phyloP scores from a whole-genome alignment of 2,797 vertebrate genomes.

The Mionectes olivaceus region DNA sequence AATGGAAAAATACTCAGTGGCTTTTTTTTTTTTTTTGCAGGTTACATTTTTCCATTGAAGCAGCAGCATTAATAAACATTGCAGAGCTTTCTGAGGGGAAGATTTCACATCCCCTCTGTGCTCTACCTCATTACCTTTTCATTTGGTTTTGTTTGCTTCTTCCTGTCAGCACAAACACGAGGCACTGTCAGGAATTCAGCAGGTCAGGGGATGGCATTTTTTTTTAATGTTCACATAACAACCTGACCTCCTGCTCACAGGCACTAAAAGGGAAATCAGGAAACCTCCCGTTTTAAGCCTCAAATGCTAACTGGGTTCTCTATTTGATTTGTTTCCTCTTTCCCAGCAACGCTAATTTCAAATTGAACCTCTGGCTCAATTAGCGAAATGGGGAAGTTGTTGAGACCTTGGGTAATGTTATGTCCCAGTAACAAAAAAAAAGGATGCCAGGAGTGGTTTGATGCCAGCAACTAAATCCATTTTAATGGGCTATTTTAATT shows the following conservation, averaged over 20 bases:
- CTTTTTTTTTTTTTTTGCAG: neutral
- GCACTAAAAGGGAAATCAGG: slow-evolving; percentile 14
- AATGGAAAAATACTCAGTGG: neutral
- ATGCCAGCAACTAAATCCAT: slow-evolving; percentile 37
- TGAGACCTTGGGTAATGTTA: slow-evolving; percentile 17
- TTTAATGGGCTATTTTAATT: slow-evolving; percentile 57
- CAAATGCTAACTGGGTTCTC: slow-evolving; percentile 42
- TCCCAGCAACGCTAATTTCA: slow-evolving; percentile 32
- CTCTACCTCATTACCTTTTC: slow-evolving; percentile 48
- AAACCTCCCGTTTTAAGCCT: neutral
- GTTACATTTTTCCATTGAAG: neutral
- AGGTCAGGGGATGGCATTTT: slow-evolving; percentile 12
- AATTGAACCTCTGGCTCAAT: slow-evolving; percentile 48
- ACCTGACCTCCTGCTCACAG: slow-evolving; percentile 31
- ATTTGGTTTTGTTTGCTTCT: slow-evolving; percentile 30
- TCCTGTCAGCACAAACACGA: slow-evolving; percentile 28
- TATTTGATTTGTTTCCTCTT: slow-evolving; percentile 42
- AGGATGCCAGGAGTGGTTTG: neutral
- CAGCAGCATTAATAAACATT: slow-evolving; percentile 17
- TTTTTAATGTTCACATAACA: slow-evolving; percentile 43
- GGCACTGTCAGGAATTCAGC: neutral
- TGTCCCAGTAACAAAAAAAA: slow-evolving; percentile 22
- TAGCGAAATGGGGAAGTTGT: slow-evolving; percentile 36
- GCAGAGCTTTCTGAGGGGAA: slow-evolving; percentile 4
- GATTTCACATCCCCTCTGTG: neutral